A percentile compares a stretch with the other conserved stretches of the same genome.
phyloP scores from a whole-genome alignment of 2,888 invertebrate genomes.

The Habroteleia sp. region DNA sequence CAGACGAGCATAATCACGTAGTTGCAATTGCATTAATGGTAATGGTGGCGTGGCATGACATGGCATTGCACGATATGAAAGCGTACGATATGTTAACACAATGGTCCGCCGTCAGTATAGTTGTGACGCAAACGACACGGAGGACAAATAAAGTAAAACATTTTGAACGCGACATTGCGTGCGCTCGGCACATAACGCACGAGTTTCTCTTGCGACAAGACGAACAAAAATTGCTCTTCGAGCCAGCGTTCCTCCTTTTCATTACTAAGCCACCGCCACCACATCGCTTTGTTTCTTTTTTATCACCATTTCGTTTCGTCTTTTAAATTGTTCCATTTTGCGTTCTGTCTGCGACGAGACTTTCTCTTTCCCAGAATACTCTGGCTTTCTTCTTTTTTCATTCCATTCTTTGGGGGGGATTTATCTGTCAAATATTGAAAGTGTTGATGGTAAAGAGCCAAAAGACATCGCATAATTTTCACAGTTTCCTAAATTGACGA shows the following conservation, averaged over 20 bases:
- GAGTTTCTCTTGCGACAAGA: conserved; percentile 14
- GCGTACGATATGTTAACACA: conserved; percentile 31
- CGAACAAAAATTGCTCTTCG: conserved; percentile 8
- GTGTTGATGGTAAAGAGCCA: too few relatives aligned
- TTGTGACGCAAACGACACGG: conserved; percentile 37
- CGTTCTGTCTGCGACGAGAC: neutral
- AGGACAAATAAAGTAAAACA: conserved; percentile 37
- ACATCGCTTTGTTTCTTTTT: conserved; percentile 6
- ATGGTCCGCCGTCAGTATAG: conserved; percentile 21
- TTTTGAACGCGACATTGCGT: conserved; percentile 48
- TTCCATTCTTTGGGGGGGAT: too few relatives aligned
- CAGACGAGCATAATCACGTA: conserved; percentile 18
- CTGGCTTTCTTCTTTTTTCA: too few relatives aligned
- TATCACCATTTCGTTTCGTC: conserved; percentile 10
- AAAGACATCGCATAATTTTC: too few relatives aligned
- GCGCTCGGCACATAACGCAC: conserved; percentile 13
- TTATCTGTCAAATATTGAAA: too few relatives aligned
- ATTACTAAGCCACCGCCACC: conserved; percentile 6
- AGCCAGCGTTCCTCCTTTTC: conserved; percentile 5
- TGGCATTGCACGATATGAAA: conserved; percentile 18
- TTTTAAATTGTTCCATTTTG: conserved; percentile 9
- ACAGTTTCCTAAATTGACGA: too few relatives aligned
- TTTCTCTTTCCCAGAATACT: too few relatives aligned
- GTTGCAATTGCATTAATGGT: conserved; percentile 23
- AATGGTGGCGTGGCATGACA: conserved; percentile 41